Conservation (phyloP, 2,888 invertebrate genomes). For the Drosophila ezoana region DNA sequence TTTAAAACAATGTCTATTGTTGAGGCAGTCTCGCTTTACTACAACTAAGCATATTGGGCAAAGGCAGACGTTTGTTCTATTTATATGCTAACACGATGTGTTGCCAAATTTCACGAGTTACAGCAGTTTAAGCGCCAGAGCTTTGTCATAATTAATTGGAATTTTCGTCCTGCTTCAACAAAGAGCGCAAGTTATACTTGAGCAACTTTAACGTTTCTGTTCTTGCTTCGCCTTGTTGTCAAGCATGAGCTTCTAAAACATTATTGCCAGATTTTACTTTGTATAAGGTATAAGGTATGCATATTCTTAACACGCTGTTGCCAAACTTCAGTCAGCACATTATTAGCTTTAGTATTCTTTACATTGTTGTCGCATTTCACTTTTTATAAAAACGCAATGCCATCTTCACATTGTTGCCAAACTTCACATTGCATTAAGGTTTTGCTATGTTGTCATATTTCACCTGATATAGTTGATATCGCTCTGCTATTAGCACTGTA, state of each 20-base stretch:
- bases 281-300: no score
- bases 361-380: no score
- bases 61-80: conserved; percentile 2
- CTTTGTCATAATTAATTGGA: no score
- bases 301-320: conserved; percentile 7
- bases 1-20: conserved; percentile 29
- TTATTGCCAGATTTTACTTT: not conserved
- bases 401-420: conserved; percentile 9
- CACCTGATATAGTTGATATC: not conserved
- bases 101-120: conserved; percentile 5
- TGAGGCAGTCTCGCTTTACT: conserved; percentile 23
- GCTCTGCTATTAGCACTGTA: conserved; percentile 5
- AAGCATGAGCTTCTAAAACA: not conserved
- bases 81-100: not conserved
- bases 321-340: conserved; percentile 10
- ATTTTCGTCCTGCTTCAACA: no score
- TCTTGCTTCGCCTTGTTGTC: not conserved
- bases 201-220: no score
- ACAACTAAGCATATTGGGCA: not conserved
- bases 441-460: conserved; percentile 28
- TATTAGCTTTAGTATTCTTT: no score
- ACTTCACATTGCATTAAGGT: conserved; percentile 1
- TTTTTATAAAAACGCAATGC: not conserved
- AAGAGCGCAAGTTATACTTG: no score
- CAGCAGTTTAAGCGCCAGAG: no score